Base-by-base conservation (phyloP, 2,113 vertebrate species). In the Rissa tridactyla region DNA sequence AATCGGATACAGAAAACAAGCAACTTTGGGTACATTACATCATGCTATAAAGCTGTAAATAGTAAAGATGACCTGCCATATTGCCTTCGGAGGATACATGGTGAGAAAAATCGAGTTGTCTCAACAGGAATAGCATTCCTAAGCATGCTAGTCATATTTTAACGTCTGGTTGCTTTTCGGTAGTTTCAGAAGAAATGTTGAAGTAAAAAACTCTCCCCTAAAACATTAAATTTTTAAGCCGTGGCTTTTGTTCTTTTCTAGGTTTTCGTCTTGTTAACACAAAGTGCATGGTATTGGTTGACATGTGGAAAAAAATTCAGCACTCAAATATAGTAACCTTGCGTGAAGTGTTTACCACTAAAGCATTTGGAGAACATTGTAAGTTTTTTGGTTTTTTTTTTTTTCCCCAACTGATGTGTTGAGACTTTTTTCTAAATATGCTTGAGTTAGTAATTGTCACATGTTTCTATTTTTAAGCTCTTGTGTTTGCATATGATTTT, bases 281-380 rank as follows among this genome's bases (percentile, higher is more conserved):
- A 66, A 99, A 99, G 96, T 99, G 99, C 92, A 99, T 99, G 99
- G 99, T 99, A 96, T 98, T 99, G 98, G 99, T 99, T 38, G 99
- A 99, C 97, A 99, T 99, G 99, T 99, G 99, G 99, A 99, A 99
- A 98, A 99, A 99, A 98, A 99, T 99, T 94, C 99, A 99, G 97
- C 99, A 99, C 94, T 99, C 99, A 79, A 99, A 99, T 96, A 98
- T 99, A 61, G 99, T 99, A 81, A 99, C 99, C 27, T 97, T 99
- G 95, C 98, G 99, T 95, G 99, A 99, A 98, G 99, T 99, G 94
- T 99, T 99, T 97, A 99, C 99, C 97, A 99, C 99, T 91, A 99
- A 99, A 98, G 99, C 99, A 40, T 99, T 99, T 96, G 98, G 99
- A 97, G 99, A 99, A 94, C 99, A 99, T 95, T 99, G 99, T 99